Conservation (phyloP, 1,140 invertebrate species). For the Riptortus pedestris region DNA sequence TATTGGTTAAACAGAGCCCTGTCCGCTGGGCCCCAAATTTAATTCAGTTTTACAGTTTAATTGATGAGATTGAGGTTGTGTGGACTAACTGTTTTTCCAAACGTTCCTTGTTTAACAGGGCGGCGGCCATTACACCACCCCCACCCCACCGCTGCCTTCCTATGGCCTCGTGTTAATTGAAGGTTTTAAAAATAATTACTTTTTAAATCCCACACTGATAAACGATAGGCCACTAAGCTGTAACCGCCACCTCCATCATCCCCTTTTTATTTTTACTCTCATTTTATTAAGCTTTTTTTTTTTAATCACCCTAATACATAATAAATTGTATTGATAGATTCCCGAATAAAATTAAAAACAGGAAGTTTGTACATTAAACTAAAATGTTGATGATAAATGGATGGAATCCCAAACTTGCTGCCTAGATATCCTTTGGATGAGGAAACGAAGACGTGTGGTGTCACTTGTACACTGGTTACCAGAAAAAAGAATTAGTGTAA, state of each 20-base stretch:
- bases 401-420: too few species aligned
- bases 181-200: conserved; percentile 18
- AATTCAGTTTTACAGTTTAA: conserved; percentile 17
- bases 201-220: conserved; percentile 12
- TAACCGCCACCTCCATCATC: neutral
- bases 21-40: neutral
- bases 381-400: too few species aligned
- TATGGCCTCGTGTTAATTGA: neutral
- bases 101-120: neutral
- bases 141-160: neutral
- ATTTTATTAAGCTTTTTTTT: neutral
- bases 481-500: too few species aligned
- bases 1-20: neutral
- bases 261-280: neutral
- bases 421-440: too few species aligned
- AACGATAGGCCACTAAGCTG: neutral
- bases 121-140: neutral
- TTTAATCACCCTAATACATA: too few species aligned
- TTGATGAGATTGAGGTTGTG: conserved; percentile 9
- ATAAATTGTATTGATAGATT: too few species aligned
- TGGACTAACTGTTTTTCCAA: neutral
- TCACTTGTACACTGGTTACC: too few species aligned
- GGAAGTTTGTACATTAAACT: too few species aligned
- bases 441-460: too few species aligned
- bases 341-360: too few species aligned